Base-by-base conservation (phyloP, 2,888 invertebrate species). In the Andrena bicolor region DNA sequence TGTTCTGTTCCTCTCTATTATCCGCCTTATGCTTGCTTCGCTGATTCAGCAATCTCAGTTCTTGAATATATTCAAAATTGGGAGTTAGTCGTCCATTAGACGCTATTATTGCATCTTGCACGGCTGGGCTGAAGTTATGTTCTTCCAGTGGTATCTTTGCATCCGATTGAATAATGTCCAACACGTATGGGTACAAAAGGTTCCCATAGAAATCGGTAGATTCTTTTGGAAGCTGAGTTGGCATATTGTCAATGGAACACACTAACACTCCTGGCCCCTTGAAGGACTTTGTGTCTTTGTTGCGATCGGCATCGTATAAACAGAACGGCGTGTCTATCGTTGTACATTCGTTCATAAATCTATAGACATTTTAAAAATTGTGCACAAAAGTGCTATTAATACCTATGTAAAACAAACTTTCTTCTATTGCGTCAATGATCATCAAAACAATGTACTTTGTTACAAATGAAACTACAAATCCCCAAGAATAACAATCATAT, bases 191-290 rank as follows among this genome's bases (percentile, higher is more conserved):
- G 83, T 96, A 96, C 35, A 99, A 95, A 0, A 99, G 95, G 89
- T 98, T 98, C 0, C 99, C 99, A 93, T 99, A 99, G 94, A 99
- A 98, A 92, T 99, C 99, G 0, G 99, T 99, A 2, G 99, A 97
- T 93, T 99, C 99, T 61, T 98, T 95, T 0, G 99, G 99, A 83
- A 99, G 95, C 94, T 99, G 99, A 0, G 99, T 99, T 0, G 99
- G 99, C 99, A 99, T 99, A 94, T 99, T 99, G 94, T 99, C 99
- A 88, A 99, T 99, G 20, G 99, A 99, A 93, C 99, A 99, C n/a
- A 99, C 99, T 70, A 99, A 94, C 1, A 99, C 99, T 26, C 99
- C 99, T 0, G 98, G 97, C 0, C 99, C 99, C 94, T 97, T 98
- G 94, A 99, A 99, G 96, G 97, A 98, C 91, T 99, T 99, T 0